A percentile compares a stretch with the other conserved stretches of the same genome.
Conservation (phyloP, 2,888 invertebrate species). For the Drosophila barbarae region DNA sequence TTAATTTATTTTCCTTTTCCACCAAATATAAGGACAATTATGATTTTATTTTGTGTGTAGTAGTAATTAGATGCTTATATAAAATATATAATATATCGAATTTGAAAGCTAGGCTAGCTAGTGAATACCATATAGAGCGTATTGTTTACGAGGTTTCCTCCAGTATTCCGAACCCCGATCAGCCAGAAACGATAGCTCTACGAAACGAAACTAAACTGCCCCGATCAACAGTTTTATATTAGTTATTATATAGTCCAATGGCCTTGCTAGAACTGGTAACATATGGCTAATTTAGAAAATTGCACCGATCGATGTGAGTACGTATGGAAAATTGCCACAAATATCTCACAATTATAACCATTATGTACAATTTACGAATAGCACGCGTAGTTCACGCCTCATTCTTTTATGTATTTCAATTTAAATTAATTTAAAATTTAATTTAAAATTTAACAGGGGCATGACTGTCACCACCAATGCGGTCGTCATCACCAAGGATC, state of each 20-base stretch:
- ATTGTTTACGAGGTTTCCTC: slow-evolving; percentile 9
- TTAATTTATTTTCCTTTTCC: background rate
- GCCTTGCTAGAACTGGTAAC: slow-evolving; percentile 44
- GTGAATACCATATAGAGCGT: slow-evolving; percentile 9
- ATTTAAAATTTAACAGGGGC: slow-evolving; percentile 84
- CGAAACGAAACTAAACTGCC: slow-evolving; percentile 16
- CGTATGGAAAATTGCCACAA: slow-evolving; percentile 29
- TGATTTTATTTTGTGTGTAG: slow-evolving; percentile 18
- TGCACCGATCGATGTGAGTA: slow-evolving; percentile 61
- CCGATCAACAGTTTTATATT: slow-evolving; percentile 21
- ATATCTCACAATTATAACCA: slow-evolving; percentile 9
- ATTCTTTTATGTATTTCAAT: too few species aligned
- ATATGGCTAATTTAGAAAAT: slow-evolving; percentile 38
- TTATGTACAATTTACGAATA: slow-evolving; percentile 8
- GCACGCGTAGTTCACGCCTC: slow-evolving; percentile 26
- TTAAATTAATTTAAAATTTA: background rate
- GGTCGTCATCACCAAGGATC: slow-evolving; percentile 93
- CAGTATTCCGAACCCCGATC: slow-evolving; percentile 3
- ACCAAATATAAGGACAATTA: slow-evolving; percentile 3
- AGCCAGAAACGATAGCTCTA: slow-evolving; percentile 7
- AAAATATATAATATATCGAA: background rate
- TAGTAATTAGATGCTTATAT: slow-evolving; percentile 32
- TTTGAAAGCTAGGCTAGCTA: slow-evolving; percentile 25
- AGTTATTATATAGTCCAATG: slow-evolving; percentile 24
- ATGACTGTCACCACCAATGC: slow-evolving; percentile 98